Evolutionary conservation across 2,888 invertebrate species (phyloP).

Genomic region (Bombylius major): DNA sequence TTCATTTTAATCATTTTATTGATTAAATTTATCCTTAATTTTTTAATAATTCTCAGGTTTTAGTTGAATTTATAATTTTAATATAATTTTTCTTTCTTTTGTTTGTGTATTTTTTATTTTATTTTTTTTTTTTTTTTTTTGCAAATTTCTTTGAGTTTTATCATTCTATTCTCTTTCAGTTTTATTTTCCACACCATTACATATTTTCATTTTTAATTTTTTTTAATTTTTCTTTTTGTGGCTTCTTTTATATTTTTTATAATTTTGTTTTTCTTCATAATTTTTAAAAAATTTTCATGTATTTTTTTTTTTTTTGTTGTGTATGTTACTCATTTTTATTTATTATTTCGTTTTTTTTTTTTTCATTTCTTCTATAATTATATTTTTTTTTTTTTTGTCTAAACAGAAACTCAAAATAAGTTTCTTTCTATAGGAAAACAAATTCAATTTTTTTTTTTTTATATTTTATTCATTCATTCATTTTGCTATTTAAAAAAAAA

Average conservation of each 20-base stretch:
- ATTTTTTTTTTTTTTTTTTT: slow-evolving; percentile 1
- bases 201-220: background rate
- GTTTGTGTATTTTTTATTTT: slow-evolving; percentile 1
- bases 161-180: background rate
- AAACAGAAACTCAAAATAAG: slow-evolving; percentile 6
- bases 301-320: too few relatives aligned
- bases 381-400: background rate
- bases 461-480: background rate
- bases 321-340: too few relatives aligned
- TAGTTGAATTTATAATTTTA: background rate
- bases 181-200: background rate
- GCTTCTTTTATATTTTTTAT: background rate
- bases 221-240: slow-evolving; percentile 2
- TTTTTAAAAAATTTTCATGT: too few relatives aligned
- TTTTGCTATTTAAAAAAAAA: too few relatives aligned
- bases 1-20: too few relatives aligned
- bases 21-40: too few relatives aligned
- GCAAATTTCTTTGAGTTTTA: too few relatives aligned
- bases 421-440: slow-evolving; percentile 1
- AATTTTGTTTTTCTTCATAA: too few relatives aligned
- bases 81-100: too few relatives aligned
- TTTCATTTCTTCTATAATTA: too few relatives aligned
- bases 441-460: slow-evolving; percentile 1
- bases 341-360: too few relatives aligned
- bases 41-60: background rate